Conservation (phyloP, 1,140 invertebrate species). For the Anoplophora glabripennis region DNA sequence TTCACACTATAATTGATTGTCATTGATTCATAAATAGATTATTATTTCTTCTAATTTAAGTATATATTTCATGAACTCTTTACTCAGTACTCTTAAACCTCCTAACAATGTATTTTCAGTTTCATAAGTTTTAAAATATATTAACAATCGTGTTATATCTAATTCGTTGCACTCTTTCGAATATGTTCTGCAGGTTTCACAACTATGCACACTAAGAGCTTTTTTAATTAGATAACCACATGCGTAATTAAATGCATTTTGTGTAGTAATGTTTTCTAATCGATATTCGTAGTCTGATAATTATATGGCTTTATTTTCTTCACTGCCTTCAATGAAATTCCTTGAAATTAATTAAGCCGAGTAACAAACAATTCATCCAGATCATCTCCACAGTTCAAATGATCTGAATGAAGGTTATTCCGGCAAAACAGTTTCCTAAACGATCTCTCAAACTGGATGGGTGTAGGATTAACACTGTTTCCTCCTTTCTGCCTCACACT, state of each 20-base stretch:
- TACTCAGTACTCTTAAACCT: neutral
- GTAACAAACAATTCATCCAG: too few species aligned
- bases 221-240: constrained; percentile 10
- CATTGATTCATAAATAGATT: neutral
- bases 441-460: too few species aligned
- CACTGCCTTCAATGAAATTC: too few species aligned
- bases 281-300: constrained; percentile 6
- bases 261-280: neutral
- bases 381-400: too few species aligned
- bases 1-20: neutral
- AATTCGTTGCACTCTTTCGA: neutral
- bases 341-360: too few species aligned
- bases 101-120: neutral
- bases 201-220: neutral
- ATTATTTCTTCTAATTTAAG: constrained; percentile 1
- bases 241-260: too few species aligned
- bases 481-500: too few species aligned
- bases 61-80: constrained; percentile 6
- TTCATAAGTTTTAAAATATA: neutral
- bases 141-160: neutral
- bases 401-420: too few species aligned
- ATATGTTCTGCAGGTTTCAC: neutral
- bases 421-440: too few species aligned
- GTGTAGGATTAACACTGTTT: too few species aligned
- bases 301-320: neutral